Evolutionary conservation across 2,113 vertebrate genomes (phyloP).

Genomic region (Bubalus kerabau): DNA sequence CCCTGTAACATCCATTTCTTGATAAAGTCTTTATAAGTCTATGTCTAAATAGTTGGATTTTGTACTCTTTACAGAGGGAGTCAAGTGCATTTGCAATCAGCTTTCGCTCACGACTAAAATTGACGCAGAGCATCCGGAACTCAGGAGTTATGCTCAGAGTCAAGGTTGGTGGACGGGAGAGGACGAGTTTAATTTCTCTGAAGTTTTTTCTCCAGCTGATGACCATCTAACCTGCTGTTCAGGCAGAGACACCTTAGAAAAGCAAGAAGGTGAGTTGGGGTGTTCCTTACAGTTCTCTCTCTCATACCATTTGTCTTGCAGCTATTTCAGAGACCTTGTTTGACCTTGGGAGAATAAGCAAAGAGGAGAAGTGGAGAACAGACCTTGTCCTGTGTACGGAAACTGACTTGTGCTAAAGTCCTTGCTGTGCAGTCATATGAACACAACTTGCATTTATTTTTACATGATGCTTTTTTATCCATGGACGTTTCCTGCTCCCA

Average conservation of each 20-base stretch:
- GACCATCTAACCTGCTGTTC: slow-evolving; percentile 75
- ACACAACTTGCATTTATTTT: not conserved
- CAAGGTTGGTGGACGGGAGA: slow-evolving; percentile 86
- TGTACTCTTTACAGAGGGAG: slow-evolving; percentile 78
- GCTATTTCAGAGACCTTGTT: not conserved
- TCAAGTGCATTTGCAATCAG: slow-evolving; percentile 82
- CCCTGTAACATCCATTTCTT: not conserved
- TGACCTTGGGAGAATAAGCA: not conserved
- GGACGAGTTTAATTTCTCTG: slow-evolving; percentile 84
- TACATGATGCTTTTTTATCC: not conserved
- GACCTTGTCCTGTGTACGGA: not conserved
- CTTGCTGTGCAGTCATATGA: not conserved
- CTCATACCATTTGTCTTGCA: not conserved
- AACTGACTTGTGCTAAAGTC: not conserved
- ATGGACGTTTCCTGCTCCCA: not conserved
- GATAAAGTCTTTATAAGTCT: not conserved
- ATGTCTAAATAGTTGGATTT: not conserved
- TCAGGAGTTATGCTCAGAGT: slow-evolving; percentile 80
- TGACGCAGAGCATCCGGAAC: slow-evolving; percentile 83
- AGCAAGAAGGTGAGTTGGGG: slow-evolving; percentile 80
- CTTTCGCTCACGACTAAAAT: slow-evolving; percentile 84
- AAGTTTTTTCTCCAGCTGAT: slow-evolving; percentile 80
- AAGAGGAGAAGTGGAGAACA: not conserved
- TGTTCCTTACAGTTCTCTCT: not conserved
- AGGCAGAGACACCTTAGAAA: slow-evolving; percentile 79